phyloP scores from a whole-genome alignment of 1,140 invertebrate genomes.

The Micrasema minimum region DNA sequence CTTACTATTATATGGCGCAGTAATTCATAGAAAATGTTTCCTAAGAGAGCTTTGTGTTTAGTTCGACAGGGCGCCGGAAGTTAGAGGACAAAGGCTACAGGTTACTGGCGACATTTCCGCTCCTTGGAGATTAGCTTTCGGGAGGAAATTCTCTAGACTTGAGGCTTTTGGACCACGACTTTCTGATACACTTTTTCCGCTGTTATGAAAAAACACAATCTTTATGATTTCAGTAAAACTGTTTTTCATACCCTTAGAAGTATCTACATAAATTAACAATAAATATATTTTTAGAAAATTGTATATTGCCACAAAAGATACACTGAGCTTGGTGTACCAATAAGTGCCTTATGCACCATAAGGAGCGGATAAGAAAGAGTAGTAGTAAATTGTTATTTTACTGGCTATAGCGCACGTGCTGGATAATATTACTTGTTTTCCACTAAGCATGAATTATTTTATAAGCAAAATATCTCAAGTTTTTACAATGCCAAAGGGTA shows the following conservation, averaged over 20 bases:
- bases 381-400: too few species aligned
- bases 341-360: too few species aligned
- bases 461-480: too few species aligned
- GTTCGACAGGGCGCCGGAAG: slow-evolving; percentile 35
- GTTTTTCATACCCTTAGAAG: neutral
- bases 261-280: neutral
- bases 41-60: slow-evolving; percentile 39
- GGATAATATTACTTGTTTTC: too few species aligned
- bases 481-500: too few species aligned
- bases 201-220: too few species aligned
- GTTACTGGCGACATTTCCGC: slow-evolving; percentile 44
- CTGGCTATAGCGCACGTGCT: too few species aligned
- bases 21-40: slow-evolving; percentile 45
- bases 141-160: slow-evolving; percentile 14
- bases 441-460: too few species aligned
- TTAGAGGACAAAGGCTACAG: slow-evolving; percentile 44
- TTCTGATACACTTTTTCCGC: neutral
- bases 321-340: neutral
- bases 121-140: slow-evolving; percentile 32
- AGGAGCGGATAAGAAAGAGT: too few species aligned
- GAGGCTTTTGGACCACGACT: neutral
- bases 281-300: neutral
- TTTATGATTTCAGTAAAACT: neutral
- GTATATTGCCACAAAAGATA: neutral
- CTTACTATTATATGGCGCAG: slow-evolving; percentile 34